Evolutionary conservation across 2,888 invertebrate genomes (phyloP).

Genomic region (Drosophila gaucha): DNA sequence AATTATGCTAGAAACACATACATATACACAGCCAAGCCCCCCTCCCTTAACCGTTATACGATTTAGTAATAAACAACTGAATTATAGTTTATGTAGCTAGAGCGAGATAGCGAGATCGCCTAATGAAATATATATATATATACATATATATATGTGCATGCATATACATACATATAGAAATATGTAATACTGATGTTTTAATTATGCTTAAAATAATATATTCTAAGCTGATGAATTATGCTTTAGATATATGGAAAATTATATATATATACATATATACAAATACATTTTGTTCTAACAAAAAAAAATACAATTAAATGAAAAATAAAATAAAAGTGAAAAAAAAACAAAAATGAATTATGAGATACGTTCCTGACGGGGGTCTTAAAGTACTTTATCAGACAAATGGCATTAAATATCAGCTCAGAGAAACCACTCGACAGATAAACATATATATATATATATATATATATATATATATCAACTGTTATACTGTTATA

Average conservation of each 20-base stretch:
- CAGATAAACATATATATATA: conserved; percentile 15
- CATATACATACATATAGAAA: not conserved
- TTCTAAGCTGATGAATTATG: conserved; percentile 50
- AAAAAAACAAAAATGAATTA: conserved; percentile 5
- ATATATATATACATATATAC: conserved; percentile 22
- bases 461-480: too few species aligned
- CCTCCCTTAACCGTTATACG: not conserved
- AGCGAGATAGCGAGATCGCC: conserved; percentile 14
- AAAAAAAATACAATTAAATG: conserved; percentile 13
- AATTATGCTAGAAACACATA: conserved; percentile 14
- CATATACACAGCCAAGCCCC: not conserved
- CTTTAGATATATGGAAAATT: conserved; percentile 44
- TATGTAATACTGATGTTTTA: conserved; percentile 43
- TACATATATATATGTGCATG: not conserved
- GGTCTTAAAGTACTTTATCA: conserved; percentile 43
- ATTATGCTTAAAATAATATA: conserved; percentile 43
- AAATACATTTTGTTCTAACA: conserved; percentile 27
- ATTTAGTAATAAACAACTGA: conserved; percentile 21
- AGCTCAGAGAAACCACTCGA: conserved; percentile 17
- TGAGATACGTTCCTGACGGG: conserved; percentile 34
- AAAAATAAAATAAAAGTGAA: conserved; percentile 20
- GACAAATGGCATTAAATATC: conserved; percentile 40
- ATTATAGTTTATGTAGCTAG: conserved; percentile 17
- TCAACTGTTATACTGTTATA: not conserved
- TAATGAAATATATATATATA: conserved; percentile 27